These are phyloP conservation scores for Salvelinus namaycush DNA, from an alignment of 2,113 vertebrate species.

Conservation along the genomic window DNA sequence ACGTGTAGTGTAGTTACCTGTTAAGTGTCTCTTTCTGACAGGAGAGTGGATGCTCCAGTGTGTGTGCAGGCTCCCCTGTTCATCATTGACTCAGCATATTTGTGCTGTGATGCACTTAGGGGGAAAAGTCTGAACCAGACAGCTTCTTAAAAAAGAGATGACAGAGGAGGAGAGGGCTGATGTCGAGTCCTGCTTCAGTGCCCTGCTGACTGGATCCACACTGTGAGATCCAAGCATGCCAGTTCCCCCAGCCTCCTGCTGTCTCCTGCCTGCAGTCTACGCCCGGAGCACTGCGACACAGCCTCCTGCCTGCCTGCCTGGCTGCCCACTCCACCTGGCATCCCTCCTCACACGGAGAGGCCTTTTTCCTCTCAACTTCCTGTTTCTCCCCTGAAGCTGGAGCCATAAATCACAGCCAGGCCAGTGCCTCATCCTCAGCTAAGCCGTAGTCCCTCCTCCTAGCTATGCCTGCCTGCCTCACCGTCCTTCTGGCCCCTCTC, in stretches of 20 bases:
- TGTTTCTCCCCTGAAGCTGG: neutral
- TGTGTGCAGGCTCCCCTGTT: constrained; percentile 18
- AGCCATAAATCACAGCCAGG: constrained; percentile 1
- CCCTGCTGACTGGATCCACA: constrained; percentile 43
- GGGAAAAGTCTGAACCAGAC: constrained; percentile 61
- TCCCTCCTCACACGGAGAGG: neutral
- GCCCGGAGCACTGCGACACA: neutral
- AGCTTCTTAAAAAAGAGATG: constrained; percentile 67
- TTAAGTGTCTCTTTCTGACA: constrained; percentile 34
- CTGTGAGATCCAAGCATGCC: neutral
- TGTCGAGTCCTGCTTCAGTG: constrained; percentile 32
- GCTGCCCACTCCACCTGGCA: neutral
- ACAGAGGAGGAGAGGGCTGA: constrained; percentile 59
- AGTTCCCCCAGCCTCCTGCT: neutral
- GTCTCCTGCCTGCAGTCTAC: neutral
- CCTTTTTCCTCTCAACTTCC: neutral
- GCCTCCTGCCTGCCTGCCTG: neutral
- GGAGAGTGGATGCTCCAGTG: constrained; percentile 20
- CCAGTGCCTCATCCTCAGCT: neutral
- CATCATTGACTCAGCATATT: constrained; percentile 62
- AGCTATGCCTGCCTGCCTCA: neutral
- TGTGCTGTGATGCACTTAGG: constrained; percentile 33
- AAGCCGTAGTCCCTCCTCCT: neutral
- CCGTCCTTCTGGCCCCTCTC: neutral
- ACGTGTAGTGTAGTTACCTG: constrained; percentile 25